These are phyloP conservation scores for Syrmaticus mikado DNA, from an alignment of 2,113 vertebrate species.

Conservation along the genomic window DNA sequence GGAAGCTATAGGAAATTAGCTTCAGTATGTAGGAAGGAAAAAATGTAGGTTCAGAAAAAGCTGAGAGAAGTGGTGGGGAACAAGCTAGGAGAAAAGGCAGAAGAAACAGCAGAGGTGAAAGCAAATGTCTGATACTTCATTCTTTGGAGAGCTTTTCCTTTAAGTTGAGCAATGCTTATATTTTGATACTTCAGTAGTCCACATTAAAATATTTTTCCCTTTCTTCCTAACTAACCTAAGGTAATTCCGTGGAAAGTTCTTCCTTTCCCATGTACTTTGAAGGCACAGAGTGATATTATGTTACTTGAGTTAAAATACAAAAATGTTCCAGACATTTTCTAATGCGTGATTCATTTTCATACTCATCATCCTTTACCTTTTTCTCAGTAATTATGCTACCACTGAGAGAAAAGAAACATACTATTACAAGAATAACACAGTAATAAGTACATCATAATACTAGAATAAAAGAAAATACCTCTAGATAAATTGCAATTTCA, in stretches of 20 bases:
- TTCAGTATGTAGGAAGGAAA: not conserved
- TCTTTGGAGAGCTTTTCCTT: not conserved
- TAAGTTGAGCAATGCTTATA: not conserved
- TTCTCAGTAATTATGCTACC: not conserved
- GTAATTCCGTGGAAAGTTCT: not conserved
- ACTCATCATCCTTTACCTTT: not conserved
- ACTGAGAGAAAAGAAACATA: not conserved
- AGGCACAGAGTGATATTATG: not conserved
- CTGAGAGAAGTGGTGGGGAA: not conserved
- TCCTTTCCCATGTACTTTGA: not conserved
- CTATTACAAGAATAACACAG: not conserved
- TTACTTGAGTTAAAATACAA: not conserved
- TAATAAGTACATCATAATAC: not conserved
- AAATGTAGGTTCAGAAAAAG: not conserved
- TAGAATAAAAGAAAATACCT: not conserved
- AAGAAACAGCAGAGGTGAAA: not conserved
- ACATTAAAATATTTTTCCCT: not conserved
- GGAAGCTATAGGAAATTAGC: not conserved
- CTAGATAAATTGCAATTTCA: not conserved
- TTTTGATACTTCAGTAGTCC: not conserved
- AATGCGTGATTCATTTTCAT: not conserved
- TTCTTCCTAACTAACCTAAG: not conserved
- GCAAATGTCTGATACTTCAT: not conserved
- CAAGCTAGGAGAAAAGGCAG: not conserved
- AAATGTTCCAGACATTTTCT: not conserved